These are phyloP conservation scores for Acrocephalus kingi DNA, from an alignment of 2,113 vertebrate species.

Conservation along the genomic window DNA sequence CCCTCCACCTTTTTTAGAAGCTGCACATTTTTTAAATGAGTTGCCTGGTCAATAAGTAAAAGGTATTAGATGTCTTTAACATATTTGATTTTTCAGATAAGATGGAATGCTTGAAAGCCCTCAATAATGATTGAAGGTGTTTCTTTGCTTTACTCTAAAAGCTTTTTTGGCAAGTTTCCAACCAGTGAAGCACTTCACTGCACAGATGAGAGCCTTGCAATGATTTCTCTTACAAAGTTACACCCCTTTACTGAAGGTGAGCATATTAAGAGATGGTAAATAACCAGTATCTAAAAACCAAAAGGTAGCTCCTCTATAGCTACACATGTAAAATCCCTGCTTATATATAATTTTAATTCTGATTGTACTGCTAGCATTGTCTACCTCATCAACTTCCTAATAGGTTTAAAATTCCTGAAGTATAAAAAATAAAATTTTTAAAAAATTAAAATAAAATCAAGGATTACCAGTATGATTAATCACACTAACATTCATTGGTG, in stretches of 20 bases:
- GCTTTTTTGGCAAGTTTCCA: not conserved
- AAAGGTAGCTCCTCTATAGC: not conserved
- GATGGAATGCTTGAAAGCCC: constrained; percentile 9
- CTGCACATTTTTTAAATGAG: constrained; percentile 2
- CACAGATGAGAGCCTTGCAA: not conserved
- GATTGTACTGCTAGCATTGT: not conserved
- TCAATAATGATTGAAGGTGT: not conserved
- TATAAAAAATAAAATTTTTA: not conserved
- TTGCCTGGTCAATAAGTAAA: constrained; percentile 29
- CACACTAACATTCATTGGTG: not conserved
- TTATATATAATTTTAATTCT: not conserved
- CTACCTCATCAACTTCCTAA: not conserved
- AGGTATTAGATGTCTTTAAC: not conserved
- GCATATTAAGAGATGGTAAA: not conserved
- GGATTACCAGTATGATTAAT: not conserved
- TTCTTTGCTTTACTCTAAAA: not conserved
- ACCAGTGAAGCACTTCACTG: not conserved
- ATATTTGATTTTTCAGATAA: constrained; percentile 38
- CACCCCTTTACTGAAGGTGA: not conserved
- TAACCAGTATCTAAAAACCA: not conserved
- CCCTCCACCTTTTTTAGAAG: not conserved
- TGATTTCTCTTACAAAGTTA: not conserved
- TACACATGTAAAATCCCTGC: not conserved
- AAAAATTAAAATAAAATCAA: not conserved
- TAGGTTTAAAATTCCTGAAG: not conserved